These are phyloP conservation scores for Drosophila pectinifera DNA, from an alignment of 1,140 invertebrate genomes.

Conservation along the genomic window DNA sequence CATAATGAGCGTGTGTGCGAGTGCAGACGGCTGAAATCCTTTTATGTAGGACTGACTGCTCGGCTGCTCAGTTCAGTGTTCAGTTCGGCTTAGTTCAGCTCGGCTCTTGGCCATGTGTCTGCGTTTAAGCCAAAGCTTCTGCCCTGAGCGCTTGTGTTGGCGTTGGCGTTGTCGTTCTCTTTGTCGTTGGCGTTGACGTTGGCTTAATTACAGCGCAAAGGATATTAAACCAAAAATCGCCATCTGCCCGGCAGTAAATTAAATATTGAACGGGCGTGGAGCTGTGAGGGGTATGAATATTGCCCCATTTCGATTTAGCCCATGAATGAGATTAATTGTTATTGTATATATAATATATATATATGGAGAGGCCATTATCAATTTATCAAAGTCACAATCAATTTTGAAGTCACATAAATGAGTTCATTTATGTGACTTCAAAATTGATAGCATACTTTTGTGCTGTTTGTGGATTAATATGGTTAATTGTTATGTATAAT, in stretches of 20 bases:
- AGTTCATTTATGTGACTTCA: background rate
- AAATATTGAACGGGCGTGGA: constrained; percentile 22
- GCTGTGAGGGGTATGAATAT: background rate
- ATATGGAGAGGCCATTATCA: background rate
- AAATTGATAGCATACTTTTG: constrained; percentile 57
- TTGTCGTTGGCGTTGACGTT: constrained; percentile 12
- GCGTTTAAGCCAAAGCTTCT: constrained; percentile 27
- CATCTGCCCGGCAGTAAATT: constrained; percentile 23
- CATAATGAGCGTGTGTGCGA: constrained; percentile 56
- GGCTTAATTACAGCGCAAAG: constrained; percentile 56
- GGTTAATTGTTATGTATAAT: too few species aligned
- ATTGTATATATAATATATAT: background rate
- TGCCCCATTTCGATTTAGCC: background rate
- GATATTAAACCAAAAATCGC: constrained; percentile 29
- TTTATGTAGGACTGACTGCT: constrained; percentile 28
- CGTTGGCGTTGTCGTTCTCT: background rate
- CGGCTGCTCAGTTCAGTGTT: constrained; percentile 20
- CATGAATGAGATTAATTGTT: constrained; percentile 2
- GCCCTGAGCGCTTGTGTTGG: constrained; percentile 2
- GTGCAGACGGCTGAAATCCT: constrained; percentile 35
- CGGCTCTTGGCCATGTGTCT: constrained; percentile 16
- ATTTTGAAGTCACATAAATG: constrained; percentile 1
- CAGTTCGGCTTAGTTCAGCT: constrained; percentile 13
- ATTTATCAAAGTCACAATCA: too few species aligned
- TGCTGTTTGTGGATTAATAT: background rate